A percentile compares a stretch with the other conserved stretches of the same genome.
Conservation (phyloP, 2,888 invertebrate genomes). For the Hydrotaea diabolus region DNA sequence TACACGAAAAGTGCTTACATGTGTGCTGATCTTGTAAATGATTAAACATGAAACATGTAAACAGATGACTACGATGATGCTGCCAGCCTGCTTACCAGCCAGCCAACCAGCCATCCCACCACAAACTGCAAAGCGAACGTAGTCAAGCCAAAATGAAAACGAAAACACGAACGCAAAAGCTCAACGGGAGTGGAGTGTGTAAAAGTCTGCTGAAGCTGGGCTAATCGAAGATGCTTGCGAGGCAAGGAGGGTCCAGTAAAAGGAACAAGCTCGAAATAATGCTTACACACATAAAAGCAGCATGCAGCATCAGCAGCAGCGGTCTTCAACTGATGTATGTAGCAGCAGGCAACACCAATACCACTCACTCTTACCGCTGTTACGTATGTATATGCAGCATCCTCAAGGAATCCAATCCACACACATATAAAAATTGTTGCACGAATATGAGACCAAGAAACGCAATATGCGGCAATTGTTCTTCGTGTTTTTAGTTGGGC, state of each 20-base stretch:
- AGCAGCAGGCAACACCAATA: not conserved
- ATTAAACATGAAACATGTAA: slow-evolving; percentile 64
- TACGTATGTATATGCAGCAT: not conserved
- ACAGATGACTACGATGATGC: not conserved
- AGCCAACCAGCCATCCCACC: not conserved
- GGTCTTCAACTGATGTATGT: not conserved
- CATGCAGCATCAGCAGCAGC: slow-evolving; percentile 40
- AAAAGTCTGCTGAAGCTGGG: not conserved
- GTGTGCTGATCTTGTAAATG: slow-evolving; percentile 63
- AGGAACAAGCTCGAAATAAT: slow-evolving; percentile 17
- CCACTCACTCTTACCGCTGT: not conserved
- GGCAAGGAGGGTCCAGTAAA: not conserved
- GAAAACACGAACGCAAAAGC: slow-evolving; percentile 23
- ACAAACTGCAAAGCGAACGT: not conserved
- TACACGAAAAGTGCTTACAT: slow-evolving; percentile 56
- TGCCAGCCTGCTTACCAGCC: not conserved
- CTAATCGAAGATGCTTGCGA: slow-evolving; percentile 2
- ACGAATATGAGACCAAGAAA: slow-evolving; percentile 50
- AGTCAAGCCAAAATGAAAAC: slow-evolving; percentile 38
- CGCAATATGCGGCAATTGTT: slow-evolving; percentile 43
- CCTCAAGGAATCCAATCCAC: slow-evolving; percentile 32
- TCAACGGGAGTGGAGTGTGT: not conserved
- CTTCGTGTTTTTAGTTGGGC: not conserved
- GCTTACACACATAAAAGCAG: slow-evolving; percentile 38
- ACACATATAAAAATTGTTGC: slow-evolving; percentile 55